Evolutionary conservation across 2,888 invertebrate species (phyloP).

Genomic region (Temnothorax ravouxi): DNA sequence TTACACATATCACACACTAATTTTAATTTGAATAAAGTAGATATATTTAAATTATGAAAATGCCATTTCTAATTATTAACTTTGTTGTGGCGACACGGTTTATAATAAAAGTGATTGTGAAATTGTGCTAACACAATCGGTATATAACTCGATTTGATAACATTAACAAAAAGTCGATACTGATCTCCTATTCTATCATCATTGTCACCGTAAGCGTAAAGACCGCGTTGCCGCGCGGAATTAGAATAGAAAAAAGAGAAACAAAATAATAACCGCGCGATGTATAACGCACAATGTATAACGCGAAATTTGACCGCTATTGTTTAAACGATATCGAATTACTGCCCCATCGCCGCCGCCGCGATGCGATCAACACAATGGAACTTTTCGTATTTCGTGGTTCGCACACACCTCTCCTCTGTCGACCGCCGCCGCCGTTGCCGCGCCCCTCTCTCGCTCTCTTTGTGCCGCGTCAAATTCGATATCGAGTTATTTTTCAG

Average conservation of each 20-base stretch:
- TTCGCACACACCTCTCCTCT: conserved; percentile 44
- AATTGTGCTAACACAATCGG: neutral
- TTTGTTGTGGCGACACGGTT: neutral
- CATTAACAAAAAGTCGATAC: conserved; percentile 4
- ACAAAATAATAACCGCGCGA: conserved; percentile 53
- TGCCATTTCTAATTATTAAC: neutral
- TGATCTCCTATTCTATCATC: conserved; percentile 1
- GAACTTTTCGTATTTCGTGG: conserved; percentile 71
- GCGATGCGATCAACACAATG: conserved; percentile 62
- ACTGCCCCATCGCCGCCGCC: conserved; percentile 37
- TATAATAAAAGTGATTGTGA: neutral
- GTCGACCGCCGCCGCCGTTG: conserved; percentile 11
- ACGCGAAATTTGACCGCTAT: conserved; percentile 65
- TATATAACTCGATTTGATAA: neutral
- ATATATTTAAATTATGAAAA: neutral
- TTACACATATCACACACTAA: neutral
- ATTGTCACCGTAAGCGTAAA: neutral
- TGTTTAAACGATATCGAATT: conserved; percentile 75
- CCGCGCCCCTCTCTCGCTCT: conserved; percentile 42
- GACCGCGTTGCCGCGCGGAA: neutral
- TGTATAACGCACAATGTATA: conserved; percentile 58
- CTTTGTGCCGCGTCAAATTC: conserved; percentile 72
- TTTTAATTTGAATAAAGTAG: neutral
- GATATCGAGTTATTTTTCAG: conserved; percentile 75
- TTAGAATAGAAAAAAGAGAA: conserved; percentile 41